phyloP scores from a whole-genome alignment of 2,888 invertebrate species.

The Drosophila gaucha region DNA sequence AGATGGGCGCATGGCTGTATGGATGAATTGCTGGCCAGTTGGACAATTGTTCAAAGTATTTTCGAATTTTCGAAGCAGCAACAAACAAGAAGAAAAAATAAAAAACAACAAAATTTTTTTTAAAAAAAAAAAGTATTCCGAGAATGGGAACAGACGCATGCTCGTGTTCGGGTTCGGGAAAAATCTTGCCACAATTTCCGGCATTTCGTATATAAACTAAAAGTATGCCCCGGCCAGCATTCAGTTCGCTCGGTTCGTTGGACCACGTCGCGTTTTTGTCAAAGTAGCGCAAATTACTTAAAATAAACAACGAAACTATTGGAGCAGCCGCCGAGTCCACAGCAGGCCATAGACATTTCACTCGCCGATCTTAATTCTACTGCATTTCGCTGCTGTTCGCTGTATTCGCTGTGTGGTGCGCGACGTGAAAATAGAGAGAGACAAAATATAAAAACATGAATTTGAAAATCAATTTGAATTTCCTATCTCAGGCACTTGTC shows the following conservation, averaged over 20 bases:
- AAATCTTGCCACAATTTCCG: conserved; percentile 70
- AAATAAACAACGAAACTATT: conserved; percentile 65
- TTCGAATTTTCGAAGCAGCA: conserved; percentile 49
- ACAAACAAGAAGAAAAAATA: conserved; percentile 1
- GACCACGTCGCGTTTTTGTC: conserved; percentile 44
- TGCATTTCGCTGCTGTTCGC: conserved; percentile 28
- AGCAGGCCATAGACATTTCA: conserved; percentile 20
- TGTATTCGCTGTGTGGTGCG: conserved; percentile 1
- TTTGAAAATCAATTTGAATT: conserved; percentile 67
- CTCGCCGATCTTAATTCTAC: conserved; percentile 4
- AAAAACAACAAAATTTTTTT: conserved; percentile 18
- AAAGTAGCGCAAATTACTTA: conserved; percentile 72
- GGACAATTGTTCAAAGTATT: conserved; percentile 55
- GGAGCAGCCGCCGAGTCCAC: conserved; percentile 31
- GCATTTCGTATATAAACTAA: conserved; percentile 75
- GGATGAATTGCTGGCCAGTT: conserved; percentile 15
- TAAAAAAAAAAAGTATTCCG: conserved; percentile 25
- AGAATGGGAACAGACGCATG: conserved; percentile 53
- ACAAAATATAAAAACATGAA: conserved; percentile 60
- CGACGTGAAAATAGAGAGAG: conserved; percentile 14
- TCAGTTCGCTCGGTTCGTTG: conserved; percentile 60
- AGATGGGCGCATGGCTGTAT: conserved; percentile 4
- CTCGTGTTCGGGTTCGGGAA: conserved; percentile 44
- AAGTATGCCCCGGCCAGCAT: conserved; percentile 48
- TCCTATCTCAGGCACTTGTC: conserved; percentile 59